These are phyloP conservation scores for Hormiphora californensis DNA, from an alignment of 37 sponge, comb jelly and placozoan species.

Conservation along the genomic window DNA sequence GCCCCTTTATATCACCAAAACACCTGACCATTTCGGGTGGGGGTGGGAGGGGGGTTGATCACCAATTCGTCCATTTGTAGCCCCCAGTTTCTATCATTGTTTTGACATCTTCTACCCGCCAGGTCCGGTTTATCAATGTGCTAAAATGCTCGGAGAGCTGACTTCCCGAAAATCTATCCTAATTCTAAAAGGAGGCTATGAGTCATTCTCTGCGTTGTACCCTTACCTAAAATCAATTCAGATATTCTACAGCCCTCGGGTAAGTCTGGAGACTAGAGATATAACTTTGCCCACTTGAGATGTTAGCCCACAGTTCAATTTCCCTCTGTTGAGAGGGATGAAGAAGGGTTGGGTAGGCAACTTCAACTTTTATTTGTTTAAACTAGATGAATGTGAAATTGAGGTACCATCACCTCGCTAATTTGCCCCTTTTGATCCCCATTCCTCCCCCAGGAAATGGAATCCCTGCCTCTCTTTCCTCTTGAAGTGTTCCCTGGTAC, in stretches of 20 bases:
- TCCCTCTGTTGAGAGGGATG: no score
- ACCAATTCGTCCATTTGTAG: no score
- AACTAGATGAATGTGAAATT: no score
- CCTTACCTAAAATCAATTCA: slow-evolving; percentile 87
- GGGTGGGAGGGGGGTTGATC: neutral
- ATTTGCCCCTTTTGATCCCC: neutral
- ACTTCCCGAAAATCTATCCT: slow-evolving; percentile 74
- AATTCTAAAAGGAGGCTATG: slow-evolving; percentile 92
- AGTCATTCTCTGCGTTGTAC: slow-evolving; percentile 86
- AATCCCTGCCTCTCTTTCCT: slow-evolving; percentile 71
- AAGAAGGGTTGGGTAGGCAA: no score
- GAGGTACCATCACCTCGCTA: no score
- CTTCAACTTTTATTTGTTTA: no score
- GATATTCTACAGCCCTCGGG: slow-evolving; percentile 72
- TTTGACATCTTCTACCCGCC: neutral
- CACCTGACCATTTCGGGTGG: neutral
- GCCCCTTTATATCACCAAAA: neutral
- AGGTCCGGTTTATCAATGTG: slow-evolving; percentile 77
- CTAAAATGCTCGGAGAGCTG: slow-evolving; percentile 60
- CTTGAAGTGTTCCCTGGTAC: slow-evolving; percentile 79
- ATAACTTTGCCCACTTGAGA: neutral
- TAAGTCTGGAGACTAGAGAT: slow-evolving; percentile 34
- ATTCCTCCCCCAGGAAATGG: slow-evolving; percentile 65
- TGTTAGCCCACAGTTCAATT: neutral
- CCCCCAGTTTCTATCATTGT: neutral